Evolutionary conservation across 2,113 vertebrate species (phyloP), one percentile per base, ranked within the genome.

Genomic region (Morone chrysops): DNA sequence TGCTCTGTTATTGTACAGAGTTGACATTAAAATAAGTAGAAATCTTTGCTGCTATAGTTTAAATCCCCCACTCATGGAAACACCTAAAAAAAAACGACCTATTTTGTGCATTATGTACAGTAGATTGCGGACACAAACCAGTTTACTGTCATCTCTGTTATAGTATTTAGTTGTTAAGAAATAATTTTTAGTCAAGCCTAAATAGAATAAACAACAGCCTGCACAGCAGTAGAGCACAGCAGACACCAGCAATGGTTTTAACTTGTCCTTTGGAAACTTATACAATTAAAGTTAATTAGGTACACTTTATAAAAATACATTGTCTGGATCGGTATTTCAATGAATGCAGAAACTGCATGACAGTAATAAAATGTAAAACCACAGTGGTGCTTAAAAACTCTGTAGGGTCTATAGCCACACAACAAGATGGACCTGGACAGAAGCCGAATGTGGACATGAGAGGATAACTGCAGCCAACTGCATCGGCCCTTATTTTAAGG

Each of bases 1-100:
- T 16, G 17, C 22, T 73, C 31, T 56, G 54, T 50, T 73, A 62
- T 68, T 56, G 17, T 10, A 25, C 6, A 81, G 10, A 80, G 71
- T 60, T 65, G 11, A 22, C 36, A 63, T 69, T 53, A 9, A 47
- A 63, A 60, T 22, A 59, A 16, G n/a, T 12, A 38, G n/a, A 60
- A 25, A 31, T 51, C 22, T 43, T 12, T 75, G 20, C 43, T 67
- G 25, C 65, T 56, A 3, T 38, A 47, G 60, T 65, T 63, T 57
- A 56, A 71, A 22, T 56, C 40, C 18, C 4, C 0, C 4, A 66
- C 5, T 59, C 65, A 65, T 16, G 6, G 31, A 61, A 53, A 41
- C 41, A 20, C n/a, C 50, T 59, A n/a, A 65, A 41, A n/a, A 38
- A 43, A 66, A 68, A 68, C 16, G 3, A 6, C 45, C 10, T 48